A percentile compares a stretch with the other conserved stretches of the same genome.
Conservation (phyloP, 2,797 vertebrate species). For the Triplophysa bombifrons region DNA sequence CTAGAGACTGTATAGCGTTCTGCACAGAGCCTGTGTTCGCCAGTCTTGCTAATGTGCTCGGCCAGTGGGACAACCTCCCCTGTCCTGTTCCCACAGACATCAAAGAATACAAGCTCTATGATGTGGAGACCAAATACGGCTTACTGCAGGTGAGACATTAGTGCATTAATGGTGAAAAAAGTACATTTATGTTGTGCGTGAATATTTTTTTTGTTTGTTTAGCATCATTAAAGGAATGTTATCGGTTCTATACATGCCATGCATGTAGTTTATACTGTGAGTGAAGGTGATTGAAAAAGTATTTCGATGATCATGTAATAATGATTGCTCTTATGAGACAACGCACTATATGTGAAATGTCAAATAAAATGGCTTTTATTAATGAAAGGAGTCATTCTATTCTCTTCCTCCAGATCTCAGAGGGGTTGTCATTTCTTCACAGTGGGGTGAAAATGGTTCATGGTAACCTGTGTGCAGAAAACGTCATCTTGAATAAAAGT, state of each 20-base stretch:
- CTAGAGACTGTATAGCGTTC: conserved; percentile 95
- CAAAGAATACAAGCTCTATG: conserved; percentile 96
- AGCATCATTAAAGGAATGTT: no score
- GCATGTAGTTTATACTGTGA: no score
- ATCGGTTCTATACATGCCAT: neutral
- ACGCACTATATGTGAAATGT: no score
- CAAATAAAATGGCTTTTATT: no score
- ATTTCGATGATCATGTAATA: neutral
- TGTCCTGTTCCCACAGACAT: conserved; percentile 90
- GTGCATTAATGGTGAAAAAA: neutral
- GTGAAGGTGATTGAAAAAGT: neutral
- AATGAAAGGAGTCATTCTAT: neutral
- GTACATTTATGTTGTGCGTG: no score
- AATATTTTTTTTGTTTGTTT: no score
- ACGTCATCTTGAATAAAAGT: conserved; percentile 97
- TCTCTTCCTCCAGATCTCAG: conserved; percentile 82
- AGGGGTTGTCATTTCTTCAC: conserved; percentile 96
- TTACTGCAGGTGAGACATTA: conserved; percentile 87
- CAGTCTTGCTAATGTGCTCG: conserved; percentile 95
- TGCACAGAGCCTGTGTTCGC: conserved; percentile 98
- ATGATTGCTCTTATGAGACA: neutral
- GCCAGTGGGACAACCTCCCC: conserved; percentile 94
- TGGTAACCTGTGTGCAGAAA: conserved; percentile 91
- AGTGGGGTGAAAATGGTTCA: conserved; percentile 98
- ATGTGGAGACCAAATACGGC: conserved; percentile 97